Evolutionary conservation across 2,113 vertebrate species (phyloP).

Genomic region (Rhea pennata): DNA sequence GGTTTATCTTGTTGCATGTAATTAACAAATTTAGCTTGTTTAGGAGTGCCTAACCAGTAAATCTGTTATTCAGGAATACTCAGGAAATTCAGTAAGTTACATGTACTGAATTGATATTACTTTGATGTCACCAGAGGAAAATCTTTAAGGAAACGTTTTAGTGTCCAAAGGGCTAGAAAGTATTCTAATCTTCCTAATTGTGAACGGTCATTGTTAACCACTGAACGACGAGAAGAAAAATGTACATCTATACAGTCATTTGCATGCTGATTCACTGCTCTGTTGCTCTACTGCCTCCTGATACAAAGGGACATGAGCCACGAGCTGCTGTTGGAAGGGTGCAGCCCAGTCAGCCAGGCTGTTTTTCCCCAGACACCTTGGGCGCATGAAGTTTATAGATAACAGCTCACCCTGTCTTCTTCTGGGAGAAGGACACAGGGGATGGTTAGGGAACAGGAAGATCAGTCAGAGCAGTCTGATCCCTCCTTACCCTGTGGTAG

Average conservation of each 20-base stretch:
- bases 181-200: not conserved
- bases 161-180: not conserved
- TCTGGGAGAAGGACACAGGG: not conserved
- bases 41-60: not conserved
- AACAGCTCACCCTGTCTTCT: not conserved
- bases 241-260: not conserved
- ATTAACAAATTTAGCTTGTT: not conserved
- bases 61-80: not conserved
- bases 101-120: not conserved
- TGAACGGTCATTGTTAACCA: not conserved
- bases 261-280: not conserved
- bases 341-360: not conserved
- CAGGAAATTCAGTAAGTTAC: not conserved
- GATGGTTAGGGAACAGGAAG: not conserved
- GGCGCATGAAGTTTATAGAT: not conserved
- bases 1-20: not conserved
- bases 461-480: not conserved
- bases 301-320: not conserved
- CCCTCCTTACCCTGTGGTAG: not conserved
- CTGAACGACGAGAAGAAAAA: not conserved
- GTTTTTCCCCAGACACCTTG: not conserved
- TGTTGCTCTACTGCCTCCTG: not conserved
- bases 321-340: accelerated
- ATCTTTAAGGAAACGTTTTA: not conserved
- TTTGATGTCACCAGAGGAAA: no score